Base-by-base conservation (phyloP, 2,888 invertebrate genomes). In the Allolobophora icterica region DNA sequence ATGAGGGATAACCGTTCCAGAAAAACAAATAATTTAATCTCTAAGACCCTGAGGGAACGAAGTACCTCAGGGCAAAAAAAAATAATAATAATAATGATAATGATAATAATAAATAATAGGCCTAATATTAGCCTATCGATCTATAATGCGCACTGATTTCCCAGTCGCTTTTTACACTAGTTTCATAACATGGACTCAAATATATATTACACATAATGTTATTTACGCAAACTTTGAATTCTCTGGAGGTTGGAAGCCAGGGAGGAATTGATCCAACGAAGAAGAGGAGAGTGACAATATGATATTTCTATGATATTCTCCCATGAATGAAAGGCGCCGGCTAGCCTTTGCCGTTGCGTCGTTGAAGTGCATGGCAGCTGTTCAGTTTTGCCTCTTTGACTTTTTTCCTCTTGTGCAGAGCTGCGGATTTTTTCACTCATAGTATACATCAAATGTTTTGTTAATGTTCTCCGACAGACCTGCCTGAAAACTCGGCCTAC, bases 291-390 rank as follows among this genome's bases (percentile, higher is more conserved):
- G n/a, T 3, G 71, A 71, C 8, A n/a, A 71, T 71, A 2, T 71
- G 30, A 30, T 71, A 6, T n/a, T 30, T 71, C 71, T n/a, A 1
- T 71, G 71, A 71, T n/a, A 71, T 71, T n/a, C n/a, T 0, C 17
- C 71, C n/a, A n/a, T 71, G 71, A 71, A 71, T 71, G 71, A 71
- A n/a, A 71, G 71, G n/a, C 71, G 71, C 71, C 71, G 11, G 71
- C 2, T 4, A 58, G 58, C 24, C 58, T 58, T 3, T 58, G 58
- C 58, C 24, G 5, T 58, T 5, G 3, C 5, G 30, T n/a, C n/a
- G 71, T 11, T 71, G 30, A 71, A 5, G n/a, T n/a, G 58, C 1
- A 24, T 30, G 71, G 8, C 15, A n/a, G n/a, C n/a, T 71, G 71
- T 2, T 8, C n/a, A 30, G 11, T 71, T 71, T 71, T 11, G 8